phyloP scores from a whole-genome alignment of 2,888 invertebrate species.

The Lottia gigantea region DNA sequence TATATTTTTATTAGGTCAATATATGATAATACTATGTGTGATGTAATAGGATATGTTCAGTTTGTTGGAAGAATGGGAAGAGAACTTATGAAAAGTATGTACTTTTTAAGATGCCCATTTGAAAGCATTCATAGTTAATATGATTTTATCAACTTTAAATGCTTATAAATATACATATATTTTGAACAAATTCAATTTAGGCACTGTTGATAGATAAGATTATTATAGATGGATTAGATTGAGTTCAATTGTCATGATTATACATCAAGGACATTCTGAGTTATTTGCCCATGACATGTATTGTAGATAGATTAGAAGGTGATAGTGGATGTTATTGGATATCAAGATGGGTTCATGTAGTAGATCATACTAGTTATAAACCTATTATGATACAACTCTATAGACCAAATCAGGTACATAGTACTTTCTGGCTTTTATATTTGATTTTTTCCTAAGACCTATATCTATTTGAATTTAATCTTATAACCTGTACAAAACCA shows the following conservation, averaged over 20 bases:
- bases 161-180: no score
- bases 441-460: background rate
- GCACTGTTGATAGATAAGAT: no score
- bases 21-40: constrained; percentile 42
- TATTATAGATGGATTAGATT: no score
- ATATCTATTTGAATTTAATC: no score
- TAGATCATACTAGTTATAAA: constrained; percentile 35
- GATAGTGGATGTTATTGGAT: constrained; percentile 50
- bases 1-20: constrained; percentile 32
- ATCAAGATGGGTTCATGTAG: constrained; percentile 44
- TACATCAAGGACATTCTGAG: no score
- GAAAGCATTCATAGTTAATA: no score
- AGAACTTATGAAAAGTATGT: constrained; percentile 37
- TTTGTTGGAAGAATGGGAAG: constrained; percentile 46
- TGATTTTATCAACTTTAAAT: no score
- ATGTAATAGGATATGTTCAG: constrained; percentile 44
- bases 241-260: no score
- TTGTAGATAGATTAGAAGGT: constrained; percentile 30
- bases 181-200: no score
- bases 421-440: background rate
- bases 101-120: no score
- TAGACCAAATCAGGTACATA: constrained; percentile 39
- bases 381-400: constrained; percentile 42
- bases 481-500: no score
- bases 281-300: background rate